Conservation (phyloP, 1,140 invertebrate genomes). For the Sesamia nonagrioides region DNA sequence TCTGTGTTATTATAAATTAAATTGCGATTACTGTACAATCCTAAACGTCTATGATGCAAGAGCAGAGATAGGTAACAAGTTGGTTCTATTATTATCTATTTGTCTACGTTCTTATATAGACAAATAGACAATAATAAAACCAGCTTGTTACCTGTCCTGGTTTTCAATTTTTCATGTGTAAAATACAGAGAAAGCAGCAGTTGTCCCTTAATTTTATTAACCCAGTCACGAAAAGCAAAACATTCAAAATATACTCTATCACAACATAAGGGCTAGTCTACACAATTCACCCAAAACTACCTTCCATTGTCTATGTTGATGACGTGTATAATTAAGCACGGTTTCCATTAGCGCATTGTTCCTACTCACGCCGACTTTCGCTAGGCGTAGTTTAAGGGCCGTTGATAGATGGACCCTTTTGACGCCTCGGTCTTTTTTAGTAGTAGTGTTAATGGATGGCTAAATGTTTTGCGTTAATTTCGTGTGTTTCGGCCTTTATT, state of each 20-base stretch:
- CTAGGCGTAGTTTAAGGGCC: constrained; percentile 23
- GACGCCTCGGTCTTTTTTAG: constrained; percentile 36
- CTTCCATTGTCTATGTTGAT: constrained; percentile 36
- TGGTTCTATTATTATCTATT: too few relatives aligned
- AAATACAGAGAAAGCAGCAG: too few relatives aligned
- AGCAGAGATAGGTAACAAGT: too few relatives aligned
- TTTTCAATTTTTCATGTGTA: too few relatives aligned
- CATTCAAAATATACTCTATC: not conserved
- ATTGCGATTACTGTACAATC: too few relatives aligned
- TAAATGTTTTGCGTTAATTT: constrained; percentile 39
- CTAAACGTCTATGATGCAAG: too few relatives aligned
- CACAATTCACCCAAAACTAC: not conserved
- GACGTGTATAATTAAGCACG: constrained; percentile 41
- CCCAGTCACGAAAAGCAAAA: not conserved
- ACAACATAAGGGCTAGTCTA: constrained; percentile 3
- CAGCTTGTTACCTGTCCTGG: too few relatives aligned
- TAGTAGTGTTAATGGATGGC: constrained; percentile 28
- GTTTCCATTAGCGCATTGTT: constrained; percentile 43
- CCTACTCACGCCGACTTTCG: constrained; percentile 36
- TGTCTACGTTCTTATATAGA: too few relatives aligned
- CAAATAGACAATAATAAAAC: too few relatives aligned
- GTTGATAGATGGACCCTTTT: constrained; percentile 45
- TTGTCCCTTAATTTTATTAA: too few relatives aligned
- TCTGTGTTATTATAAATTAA: too few relatives aligned
- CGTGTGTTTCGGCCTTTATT: not conserved